A percentile compares a stretch with the other conserved stretches of the same genome.
phyloP scores from a whole-genome alignment of 2,888 invertebrate species.

The Cheilosia grossa region DNA sequence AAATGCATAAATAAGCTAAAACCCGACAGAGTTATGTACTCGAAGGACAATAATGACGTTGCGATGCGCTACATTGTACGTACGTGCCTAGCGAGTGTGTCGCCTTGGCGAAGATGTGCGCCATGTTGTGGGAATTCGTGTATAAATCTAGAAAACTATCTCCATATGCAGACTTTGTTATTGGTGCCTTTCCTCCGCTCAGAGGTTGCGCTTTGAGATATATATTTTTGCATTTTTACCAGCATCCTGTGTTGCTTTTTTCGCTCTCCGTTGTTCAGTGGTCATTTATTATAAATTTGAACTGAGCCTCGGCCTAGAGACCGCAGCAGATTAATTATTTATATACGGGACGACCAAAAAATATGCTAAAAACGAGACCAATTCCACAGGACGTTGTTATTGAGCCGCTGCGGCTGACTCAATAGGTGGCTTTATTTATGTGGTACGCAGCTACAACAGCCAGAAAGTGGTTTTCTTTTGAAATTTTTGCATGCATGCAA shows the following conservation, averaged over 20 bases:
- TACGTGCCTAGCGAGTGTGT: too few species aligned
- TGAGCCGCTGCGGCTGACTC: background rate
- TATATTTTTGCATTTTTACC: slow-evolving; percentile 18
- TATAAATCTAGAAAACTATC: slow-evolving; percentile 25
- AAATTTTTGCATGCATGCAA: slow-evolving; percentile 46
- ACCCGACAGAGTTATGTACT: background rate
- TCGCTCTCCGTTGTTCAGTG: slow-evolving; percentile 6
- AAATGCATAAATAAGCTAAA: slow-evolving; percentile 29
- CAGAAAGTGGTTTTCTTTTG: slow-evolving; percentile 11
- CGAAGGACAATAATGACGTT: slow-evolving; percentile 3
- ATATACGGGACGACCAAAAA: slow-evolving; percentile 43
- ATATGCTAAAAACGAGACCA: slow-evolving; percentile 38
- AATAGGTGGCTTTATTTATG: slow-evolving; percentile 49
- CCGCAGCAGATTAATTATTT: slow-evolving; percentile 67
- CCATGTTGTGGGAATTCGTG: slow-evolving; percentile 8
- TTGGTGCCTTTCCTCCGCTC: slow-evolving; percentile 2
- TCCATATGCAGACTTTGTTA: slow-evolving; percentile 2
- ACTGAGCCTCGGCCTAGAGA: slow-evolving; percentile 30
- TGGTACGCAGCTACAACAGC: slow-evolving; percentile 1
- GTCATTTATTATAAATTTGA: slow-evolving; percentile 71
- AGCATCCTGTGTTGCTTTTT: slow-evolving; percentile 21
- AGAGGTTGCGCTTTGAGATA: slow-evolving; percentile 23
- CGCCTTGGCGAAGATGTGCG: slow-evolving; percentile 1
- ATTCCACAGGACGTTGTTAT: slow-evolving; percentile 25
- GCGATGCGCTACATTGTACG: slow-evolving; percentile 6